Percentiles rank a stretch among this genome's conserved stretches.
Evolutionary conservation across 2,797 vertebrate species (phyloP).

Genomic region (Leucoraja ocellata): DNA sequence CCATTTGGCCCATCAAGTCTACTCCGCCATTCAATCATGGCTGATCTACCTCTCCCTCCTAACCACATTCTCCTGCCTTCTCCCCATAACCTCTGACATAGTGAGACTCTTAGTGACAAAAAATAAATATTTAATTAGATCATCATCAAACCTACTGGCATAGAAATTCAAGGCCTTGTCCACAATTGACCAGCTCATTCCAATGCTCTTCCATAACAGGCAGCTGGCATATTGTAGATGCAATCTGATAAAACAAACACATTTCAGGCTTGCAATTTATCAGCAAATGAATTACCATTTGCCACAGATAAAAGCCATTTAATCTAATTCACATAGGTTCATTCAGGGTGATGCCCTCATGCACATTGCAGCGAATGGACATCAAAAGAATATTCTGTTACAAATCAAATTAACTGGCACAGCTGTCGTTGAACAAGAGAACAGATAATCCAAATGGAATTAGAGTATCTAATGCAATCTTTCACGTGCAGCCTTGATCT

Average conservation of each 20-base stretch:
- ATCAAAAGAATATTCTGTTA: constrained; percentile 6
- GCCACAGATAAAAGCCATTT: constrained; percentile 13
- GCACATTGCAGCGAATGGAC: neutral
- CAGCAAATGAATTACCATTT: neutral
- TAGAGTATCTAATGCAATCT: neutral
- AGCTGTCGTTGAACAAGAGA: neutral
- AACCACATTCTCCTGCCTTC: too few species aligned
- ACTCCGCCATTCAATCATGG: too few species aligned
- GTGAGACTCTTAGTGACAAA: neutral
- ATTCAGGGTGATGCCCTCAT: constrained; percentile 11
- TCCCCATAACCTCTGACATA: too few species aligned
- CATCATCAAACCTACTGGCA: neutral
- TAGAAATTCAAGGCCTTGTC: neutral
- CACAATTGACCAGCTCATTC: constrained; percentile 26
- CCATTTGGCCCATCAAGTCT: too few species aligned
- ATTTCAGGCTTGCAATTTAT: neutral
- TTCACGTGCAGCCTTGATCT: neutral
- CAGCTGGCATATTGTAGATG: neutral
- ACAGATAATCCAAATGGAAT: constrained; percentile 3
- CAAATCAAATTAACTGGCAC: neutral
- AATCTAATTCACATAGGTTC: neutral
- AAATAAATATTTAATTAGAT: constrained; percentile 6
- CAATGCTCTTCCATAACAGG: neutral
- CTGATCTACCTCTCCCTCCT: too few species aligned
- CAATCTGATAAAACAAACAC: neutral